A percentile compares a stretch with the other conserved stretches of the same genome.
Conservation (phyloP, 1,140 invertebrate genomes). For the Pectinophora gossypiella region DNA sequence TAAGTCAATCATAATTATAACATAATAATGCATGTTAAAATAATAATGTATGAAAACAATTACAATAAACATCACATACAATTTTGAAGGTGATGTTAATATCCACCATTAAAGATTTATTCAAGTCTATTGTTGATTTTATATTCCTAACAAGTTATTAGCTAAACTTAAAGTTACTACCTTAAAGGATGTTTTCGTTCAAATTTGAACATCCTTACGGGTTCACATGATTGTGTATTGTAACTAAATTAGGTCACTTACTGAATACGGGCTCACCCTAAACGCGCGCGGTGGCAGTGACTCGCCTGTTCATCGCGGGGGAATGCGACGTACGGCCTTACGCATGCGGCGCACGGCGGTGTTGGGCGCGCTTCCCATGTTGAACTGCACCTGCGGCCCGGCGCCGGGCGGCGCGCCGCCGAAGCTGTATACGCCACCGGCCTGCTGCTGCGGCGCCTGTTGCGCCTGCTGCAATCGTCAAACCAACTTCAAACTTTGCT, state of each 20-base stretch:
- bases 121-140: slow-evolving; percentile 2
- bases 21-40: no score
- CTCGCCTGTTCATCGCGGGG: slow-evolving; percentile 45
- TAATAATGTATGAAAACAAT: background rate
- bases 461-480: slow-evolving; percentile 6
- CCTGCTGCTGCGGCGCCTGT: slow-evolving; percentile 19
- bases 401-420: slow-evolving; percentile 15
- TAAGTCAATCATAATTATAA: background rate
- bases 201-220: slow-evolving; percentile 2
- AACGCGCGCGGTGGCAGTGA: slow-evolving; percentile 8
- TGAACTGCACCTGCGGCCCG: slow-evolving; percentile 42
- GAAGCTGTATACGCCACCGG: slow-evolving; percentile 40
- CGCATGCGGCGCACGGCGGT: slow-evolving; percentile 28
- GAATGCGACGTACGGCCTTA: slow-evolving; percentile 41
- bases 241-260: slow-evolving; percentile 6
- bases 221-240: slow-evolving; percentile 11
- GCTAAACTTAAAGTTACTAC: slow-evolving; percentile 5
- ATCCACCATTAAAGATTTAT: background rate
- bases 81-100: background rate
- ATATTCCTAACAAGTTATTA: slow-evolving; percentile 7
- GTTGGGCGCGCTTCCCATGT: slow-evolving; percentile 39
- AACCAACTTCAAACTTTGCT: no score
- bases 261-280: background rate
- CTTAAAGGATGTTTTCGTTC: background rate
- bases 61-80: background rate